A percentile compares a stretch with the other conserved stretches of the same genome.
These are phyloP conservation scores for Ophioninae sp. DNA, from an alignment of 2,888 invertebrate species.

Conservation along the genomic window DNA sequence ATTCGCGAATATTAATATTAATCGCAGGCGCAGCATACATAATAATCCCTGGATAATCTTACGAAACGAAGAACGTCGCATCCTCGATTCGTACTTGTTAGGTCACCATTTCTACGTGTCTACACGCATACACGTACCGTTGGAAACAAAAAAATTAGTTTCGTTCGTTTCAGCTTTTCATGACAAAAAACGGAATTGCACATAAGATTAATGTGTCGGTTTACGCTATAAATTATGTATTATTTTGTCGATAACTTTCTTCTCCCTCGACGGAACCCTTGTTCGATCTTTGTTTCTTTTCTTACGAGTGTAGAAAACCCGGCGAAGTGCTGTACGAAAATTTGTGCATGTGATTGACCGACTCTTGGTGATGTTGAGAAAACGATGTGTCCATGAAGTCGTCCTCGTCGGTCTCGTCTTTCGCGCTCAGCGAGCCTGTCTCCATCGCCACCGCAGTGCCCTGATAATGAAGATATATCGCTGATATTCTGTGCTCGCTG, in stretches of 20 bases:
- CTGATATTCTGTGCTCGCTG: slow-evolving; percentile 80
- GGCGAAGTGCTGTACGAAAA: slow-evolving; percentile 68
- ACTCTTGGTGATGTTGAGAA: slow-evolving; percentile 59
- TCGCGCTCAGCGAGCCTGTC: background rate
- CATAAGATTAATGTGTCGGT: slow-evolving; percentile 25
- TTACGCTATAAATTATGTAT: slow-evolving; percentile 25
- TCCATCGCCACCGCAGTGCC: slow-evolving; percentile 61
- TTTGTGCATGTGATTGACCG: slow-evolving; percentile 61
- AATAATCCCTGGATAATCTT: slow-evolving; percentile 7
- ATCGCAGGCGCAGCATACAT: background rate
- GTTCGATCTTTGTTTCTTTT: background rate
- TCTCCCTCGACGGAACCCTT: background rate
- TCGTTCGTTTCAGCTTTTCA: slow-evolving; percentile 32
- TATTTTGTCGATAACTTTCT: background rate
- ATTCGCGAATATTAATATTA: slow-evolving; percentile 27
- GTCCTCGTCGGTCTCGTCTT: slow-evolving; percentile 66
- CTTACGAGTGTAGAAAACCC: slow-evolving; percentile 65
- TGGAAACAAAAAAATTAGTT: slow-evolving; percentile 10
- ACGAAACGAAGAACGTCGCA: slow-evolving; percentile 1
- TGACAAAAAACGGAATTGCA: slow-evolving; percentile 34
- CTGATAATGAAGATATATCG: slow-evolving; percentile 82
- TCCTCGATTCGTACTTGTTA: background rate
- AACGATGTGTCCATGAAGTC: slow-evolving; percentile 67
- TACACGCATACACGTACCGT: background rate
- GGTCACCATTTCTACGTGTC: background rate